Evolutionary conservation across 2,888 invertebrate species (phyloP), one percentile per base, ranked within the genome.

Genomic region (Agrotis clavis): DNA sequence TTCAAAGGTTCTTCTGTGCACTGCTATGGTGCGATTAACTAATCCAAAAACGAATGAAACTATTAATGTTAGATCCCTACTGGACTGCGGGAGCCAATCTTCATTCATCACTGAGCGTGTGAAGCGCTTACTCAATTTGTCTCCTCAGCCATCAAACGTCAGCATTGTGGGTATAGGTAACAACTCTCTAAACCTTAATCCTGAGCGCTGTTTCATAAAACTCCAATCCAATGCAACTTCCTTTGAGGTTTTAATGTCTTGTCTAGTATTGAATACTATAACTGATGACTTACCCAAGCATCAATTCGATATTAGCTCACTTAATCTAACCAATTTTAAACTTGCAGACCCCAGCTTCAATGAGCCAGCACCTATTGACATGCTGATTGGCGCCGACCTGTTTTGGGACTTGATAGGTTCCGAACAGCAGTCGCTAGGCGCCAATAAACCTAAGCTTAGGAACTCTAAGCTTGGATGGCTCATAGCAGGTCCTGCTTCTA

Each of bases 341-440:
- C 47, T 81, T 45, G 76, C 74, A 18, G 56, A 56, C 57, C 76
- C 77, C 13, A 67, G 82, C 53, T 19, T 64, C 13, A 66, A 68
- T 11, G 48, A 70, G 11, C 79, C 85, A 30, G 1, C 64, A 73
- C 6, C 71, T 85, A 19, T 78, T 50, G 14, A 59, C 6, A 19
- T 54, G 41, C 35, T 45, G 21, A 18, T 53, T 45, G 18, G n/a
- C 1, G 14, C 21, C 0, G 21, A 21, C 21, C 14, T 21, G 4
- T 53, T 53, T 14, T 53, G 21, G 84, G 74, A 80, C 47, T 30
- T 85, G 21, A 64, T 85, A 59, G 79, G 82, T n/a, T 63, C 77
- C 21, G 62, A 76, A 47, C 71, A 72, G 41, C 67, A 79, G 4
- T 62, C 60, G 11, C 63, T 83, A 62, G 81, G 83, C 48, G 18